Evolutionary conservation across 2,888 invertebrate species (phyloP), one percentile per base, ranked within the genome.

Genomic region (Caenorhabditis uteleia): DNA sequence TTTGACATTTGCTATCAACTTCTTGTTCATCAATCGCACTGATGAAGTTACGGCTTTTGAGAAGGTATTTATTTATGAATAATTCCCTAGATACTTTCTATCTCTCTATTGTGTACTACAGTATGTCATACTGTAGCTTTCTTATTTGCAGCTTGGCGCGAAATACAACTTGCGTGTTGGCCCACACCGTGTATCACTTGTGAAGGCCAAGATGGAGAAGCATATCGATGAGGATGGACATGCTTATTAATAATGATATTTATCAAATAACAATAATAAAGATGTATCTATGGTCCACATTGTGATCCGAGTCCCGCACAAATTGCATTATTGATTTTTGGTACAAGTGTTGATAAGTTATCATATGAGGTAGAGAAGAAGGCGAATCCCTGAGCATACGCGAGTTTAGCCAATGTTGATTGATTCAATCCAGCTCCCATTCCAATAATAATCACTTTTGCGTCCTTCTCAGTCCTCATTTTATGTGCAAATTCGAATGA

Each of bases 11-110:
- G 26, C 55, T 38, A 65, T 67, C 49, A 72, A 69, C 48, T 72
- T 60, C 38, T 49, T 53, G 6, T 67, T 69, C 34, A 67, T 72
- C 21, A 29, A 59, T 0, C 45, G 61, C 47, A 34, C 56, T 4
- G 72, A 72, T 53, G 69, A 72, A 18, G 57, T 72, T 31, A 72
- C 72, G 20, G 64, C 68, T 8, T 72, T 72, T 33, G 72, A 72
- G 45, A 61, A 67, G 61, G 72, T 72, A 12, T 6, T 25, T 16
- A 3, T 18, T 8, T 29, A 14, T 14, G 26, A 18, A 25, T 16
- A 36, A 21, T 12, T 29, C n/a, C 14, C 38, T 36, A 8, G 42
- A n/a, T n/a, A n/a, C n/a, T n/a, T n/a, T n/a, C n/a, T n/a, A n/a
- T n/a, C n/a, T n/a, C n/a, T n/a, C n/a, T n/a, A n/a, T n/a, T 16